Conservation (phyloP, 2,113 vertebrate species). For the Marmota monax region DNA sequence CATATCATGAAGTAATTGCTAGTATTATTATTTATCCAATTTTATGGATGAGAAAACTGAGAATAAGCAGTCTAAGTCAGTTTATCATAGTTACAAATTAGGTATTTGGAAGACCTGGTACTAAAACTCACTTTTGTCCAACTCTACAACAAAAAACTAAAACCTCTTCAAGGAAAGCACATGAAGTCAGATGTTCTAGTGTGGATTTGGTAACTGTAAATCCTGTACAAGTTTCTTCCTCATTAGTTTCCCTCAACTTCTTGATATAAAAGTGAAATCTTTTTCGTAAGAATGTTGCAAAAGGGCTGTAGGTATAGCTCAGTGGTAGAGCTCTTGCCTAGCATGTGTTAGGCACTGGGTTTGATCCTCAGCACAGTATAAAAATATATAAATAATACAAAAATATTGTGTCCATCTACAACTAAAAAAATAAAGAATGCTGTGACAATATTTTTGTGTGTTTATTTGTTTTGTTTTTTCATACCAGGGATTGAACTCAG, state of each 20-base stretch:
- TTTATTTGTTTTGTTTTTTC: too few relatives aligned
- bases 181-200: background rate
- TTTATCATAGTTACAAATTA: background rate
- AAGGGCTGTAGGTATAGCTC: too few relatives aligned
- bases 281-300: background rate
- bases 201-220: background rate
- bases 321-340: too few relatives aligned
- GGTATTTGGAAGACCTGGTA: background rate
- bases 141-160: background rate
- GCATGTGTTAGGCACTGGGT: too few relatives aligned
- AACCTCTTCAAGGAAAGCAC: background rate
- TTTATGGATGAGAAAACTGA: background rate
- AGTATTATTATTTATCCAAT: background rate
- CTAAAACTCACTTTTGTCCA: background rate
- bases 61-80: background rate
- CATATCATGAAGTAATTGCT: background rate
- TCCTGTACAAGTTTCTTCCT: background rate
- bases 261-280: background rate
- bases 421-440: background rate
- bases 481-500: too few relatives aligned
- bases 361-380: too few relatives aligned
- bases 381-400: too few relatives aligned
- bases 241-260: rapidly evolving
- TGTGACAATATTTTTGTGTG: background rate
- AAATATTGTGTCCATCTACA: too few relatives aligned